phyloP scores from a whole-genome alignment of 2,797 vertebrate species.

The Rachycentron canadum region DNA sequence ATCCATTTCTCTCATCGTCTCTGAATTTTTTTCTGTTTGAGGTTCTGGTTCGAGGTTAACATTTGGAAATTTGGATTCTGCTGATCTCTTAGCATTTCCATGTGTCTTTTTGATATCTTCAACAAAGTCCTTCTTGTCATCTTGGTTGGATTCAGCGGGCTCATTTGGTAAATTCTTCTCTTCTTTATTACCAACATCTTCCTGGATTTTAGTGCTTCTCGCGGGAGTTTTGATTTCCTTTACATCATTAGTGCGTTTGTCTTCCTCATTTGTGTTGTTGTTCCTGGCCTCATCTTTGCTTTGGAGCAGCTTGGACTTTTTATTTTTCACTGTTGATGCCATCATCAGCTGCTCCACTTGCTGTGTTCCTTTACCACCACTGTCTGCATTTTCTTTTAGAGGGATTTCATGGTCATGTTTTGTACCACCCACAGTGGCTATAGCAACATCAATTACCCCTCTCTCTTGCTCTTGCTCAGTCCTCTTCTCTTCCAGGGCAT shows the following conservation, averaged over 20 bases:
- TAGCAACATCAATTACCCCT: conserved; percentile 18
- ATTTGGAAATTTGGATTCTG: conserved; percentile 16
- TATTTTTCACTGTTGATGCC: not conserved
- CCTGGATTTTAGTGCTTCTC: not conserved
- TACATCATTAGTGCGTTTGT: not conserved
- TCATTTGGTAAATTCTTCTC: not conserved
- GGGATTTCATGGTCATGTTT: conserved; percentile 15
- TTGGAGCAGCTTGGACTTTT: conserved; percentile 26
- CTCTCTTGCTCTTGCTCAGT: conserved; percentile 12
- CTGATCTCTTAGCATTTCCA: not conserved
- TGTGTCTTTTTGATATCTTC: conserved; percentile 13
- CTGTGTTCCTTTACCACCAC: not conserved
- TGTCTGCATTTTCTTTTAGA: conserved; percentile 37
- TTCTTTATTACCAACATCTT: conserved; percentile 6
- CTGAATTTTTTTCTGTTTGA: not conserved
- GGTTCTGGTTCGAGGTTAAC: not conserved
- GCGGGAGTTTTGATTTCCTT: conserved; percentile 6
- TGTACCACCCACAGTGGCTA: not conserved
- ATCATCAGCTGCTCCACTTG: conserved; percentile 19
- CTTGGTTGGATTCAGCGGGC: not conserved
- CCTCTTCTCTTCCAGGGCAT: conserved; percentile 32
- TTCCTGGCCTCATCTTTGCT: conserved; percentile 13
- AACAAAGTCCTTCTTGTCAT: not conserved
- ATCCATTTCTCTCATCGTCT: conserved; percentile 14
- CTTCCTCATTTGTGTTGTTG: conserved; percentile 5